These are phyloP conservation scores for Drosophila seguyi DNA, from an alignment of 1,140 invertebrate species.

Conservation along the genomic window DNA sequence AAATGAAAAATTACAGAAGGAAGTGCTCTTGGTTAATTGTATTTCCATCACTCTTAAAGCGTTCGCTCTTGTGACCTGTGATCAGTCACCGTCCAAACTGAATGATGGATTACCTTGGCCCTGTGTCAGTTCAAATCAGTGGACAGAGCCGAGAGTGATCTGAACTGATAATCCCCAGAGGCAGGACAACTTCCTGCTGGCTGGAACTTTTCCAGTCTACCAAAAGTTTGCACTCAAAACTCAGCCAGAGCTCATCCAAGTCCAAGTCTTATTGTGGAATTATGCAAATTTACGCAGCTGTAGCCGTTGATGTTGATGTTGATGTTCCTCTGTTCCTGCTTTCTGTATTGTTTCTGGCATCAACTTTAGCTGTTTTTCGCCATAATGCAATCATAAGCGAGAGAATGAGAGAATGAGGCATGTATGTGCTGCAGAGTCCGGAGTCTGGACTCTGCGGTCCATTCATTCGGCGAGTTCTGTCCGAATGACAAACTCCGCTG, in stretches of 20 bases:
- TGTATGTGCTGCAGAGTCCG: too few relatives aligned
- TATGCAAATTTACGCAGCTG: constrained; percentile 71
- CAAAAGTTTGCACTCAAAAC: constrained; percentile 22
- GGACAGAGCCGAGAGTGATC: constrained; percentile 20
- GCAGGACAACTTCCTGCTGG: neutral
- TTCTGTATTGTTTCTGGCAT: constrained; percentile 30
- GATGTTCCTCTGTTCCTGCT: constrained; percentile 13
- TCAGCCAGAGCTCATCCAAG: neutral
- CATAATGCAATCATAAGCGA: constrained; percentile 74
- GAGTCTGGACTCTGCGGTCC: too few relatives aligned
- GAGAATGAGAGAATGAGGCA: constrained; percentile 17
- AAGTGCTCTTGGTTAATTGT: constrained; percentile 5
- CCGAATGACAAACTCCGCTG: constrained; percentile 53
- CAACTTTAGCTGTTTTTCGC: constrained; percentile 59
- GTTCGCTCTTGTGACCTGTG: neutral
- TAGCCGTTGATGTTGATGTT: constrained; percentile 44
- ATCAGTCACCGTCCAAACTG: constrained; percentile 21
- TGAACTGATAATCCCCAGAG: constrained; percentile 27
- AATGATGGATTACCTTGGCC: constrained; percentile 31
- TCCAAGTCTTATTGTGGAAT: constrained; percentile 64
- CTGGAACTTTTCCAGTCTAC: constrained; percentile 21
- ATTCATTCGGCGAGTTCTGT: constrained; percentile 18
- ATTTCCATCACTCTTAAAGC: constrained; percentile 9
- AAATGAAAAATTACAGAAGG: neutral
- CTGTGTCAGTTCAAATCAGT: constrained; percentile 13